A percentile compares a stretch with the other conserved stretches of the same genome.
Conservation (phyloP, 2,113 vertebrate species). For the Gulo gulo region DNA sequence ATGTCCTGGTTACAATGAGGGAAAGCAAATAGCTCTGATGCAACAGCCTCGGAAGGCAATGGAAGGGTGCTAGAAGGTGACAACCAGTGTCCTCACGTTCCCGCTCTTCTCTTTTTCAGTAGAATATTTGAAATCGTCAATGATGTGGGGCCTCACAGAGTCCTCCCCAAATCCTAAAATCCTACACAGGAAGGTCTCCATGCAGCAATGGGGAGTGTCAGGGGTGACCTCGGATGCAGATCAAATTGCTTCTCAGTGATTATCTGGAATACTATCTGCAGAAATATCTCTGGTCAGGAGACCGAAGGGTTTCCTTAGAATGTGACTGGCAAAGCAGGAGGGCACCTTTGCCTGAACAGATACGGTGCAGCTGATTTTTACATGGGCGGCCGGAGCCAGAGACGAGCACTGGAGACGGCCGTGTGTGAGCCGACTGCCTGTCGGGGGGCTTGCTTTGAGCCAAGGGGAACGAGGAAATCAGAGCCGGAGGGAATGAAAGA, state of each 20-base stretch:
- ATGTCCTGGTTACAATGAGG: neutral
- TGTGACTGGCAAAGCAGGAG: neutral
- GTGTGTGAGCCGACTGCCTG: neutral
- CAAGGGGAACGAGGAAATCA: neutral
- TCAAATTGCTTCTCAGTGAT: neutral
- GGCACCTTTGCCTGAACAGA: neutral
- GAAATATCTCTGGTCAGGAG: neutral
- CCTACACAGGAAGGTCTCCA: neutral
- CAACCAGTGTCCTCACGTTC: neutral
- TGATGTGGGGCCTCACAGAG: neutral
- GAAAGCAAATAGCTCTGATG: neutral
- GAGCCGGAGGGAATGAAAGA: neutral
- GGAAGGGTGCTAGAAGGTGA: neutral
- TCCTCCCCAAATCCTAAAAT: neutral
- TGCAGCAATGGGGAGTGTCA: neutral
- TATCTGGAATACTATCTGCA: neutral
- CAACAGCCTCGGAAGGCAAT: neutral
- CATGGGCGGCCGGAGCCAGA: neutral
- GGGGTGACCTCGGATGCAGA: neutral
- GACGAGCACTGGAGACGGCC: neutral
- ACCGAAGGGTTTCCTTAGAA: neutral
- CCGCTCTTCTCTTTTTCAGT: neutral
- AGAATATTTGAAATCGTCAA: neutral
- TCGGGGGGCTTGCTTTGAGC: neutral
- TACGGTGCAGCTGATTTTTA: neutral